Percentiles rank a stretch among this genome's conserved stretches.
Evolutionary conservation across 2,797 vertebrate genomes (phyloP).

Genomic region (Pseudomugil gertrudae): DNA sequence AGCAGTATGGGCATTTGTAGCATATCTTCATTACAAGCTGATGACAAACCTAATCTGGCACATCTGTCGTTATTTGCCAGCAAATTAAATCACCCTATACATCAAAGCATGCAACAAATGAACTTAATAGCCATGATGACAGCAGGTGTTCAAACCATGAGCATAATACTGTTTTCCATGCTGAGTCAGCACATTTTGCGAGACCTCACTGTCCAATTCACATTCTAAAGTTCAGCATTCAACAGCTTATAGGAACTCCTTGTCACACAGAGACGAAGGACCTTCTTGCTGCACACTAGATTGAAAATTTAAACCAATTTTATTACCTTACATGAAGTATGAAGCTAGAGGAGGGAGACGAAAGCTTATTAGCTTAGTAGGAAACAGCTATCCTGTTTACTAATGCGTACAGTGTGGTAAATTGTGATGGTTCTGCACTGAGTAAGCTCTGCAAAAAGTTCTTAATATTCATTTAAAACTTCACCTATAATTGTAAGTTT

Average conservation of each 20-base stretch:
- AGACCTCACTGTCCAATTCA: constrained; percentile 4
- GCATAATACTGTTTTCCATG: constrained; percentile 31
- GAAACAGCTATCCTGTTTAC: not conserved
- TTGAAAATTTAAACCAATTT: not conserved
- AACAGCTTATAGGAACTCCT: not conserved
- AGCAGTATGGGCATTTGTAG: constrained; percentile 41
- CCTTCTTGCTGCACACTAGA: not conserved
- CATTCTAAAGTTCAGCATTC: not conserved
- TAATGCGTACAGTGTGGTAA: not conserved
- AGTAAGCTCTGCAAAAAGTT: not conserved
- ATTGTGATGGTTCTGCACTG: not conserved
- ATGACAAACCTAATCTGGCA: constrained; percentile 71
- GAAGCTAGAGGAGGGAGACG: not conserved
- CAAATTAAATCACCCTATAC: constrained; percentile 56
- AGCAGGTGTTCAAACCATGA: constrained; percentile 61
- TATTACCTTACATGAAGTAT: not conserved
- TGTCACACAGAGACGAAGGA: constrained; percentile 2
- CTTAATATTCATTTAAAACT: not conserved
- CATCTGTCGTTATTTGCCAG: constrained; percentile 66
- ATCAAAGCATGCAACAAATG: constrained; percentile 60
- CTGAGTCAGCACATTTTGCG: constrained; percentile 57
- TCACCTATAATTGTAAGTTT: not conserved
- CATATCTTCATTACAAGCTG: constrained; percentile 76
- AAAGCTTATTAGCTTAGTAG: constrained; percentile 4
- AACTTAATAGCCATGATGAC: constrained; percentile 53